Percentiles rank a stretch among this genome's conserved stretches.
Conservation (phyloP, 2,888 invertebrate species). For the Chrysodeixis includens region DNA sequence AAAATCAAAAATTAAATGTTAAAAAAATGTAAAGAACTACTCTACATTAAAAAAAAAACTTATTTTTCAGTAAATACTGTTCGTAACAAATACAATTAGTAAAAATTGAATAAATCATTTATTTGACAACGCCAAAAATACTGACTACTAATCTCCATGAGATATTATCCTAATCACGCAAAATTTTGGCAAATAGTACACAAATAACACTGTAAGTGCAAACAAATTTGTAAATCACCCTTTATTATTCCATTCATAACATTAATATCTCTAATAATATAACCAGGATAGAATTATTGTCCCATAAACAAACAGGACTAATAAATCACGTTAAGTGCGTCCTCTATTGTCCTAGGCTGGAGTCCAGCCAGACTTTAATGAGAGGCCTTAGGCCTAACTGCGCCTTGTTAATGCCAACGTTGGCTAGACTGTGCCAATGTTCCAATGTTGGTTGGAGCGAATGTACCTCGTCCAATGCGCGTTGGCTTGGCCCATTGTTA, state of each 20-base stretch:
- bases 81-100: too few relatives aligned
- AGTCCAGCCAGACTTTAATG: conserved; percentile 53
- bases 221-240: not conserved
- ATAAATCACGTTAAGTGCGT: conserved; percentile 52
- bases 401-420: conserved; percentile 11
- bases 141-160: not conserved
- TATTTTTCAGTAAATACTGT: too few relatives aligned
- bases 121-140: too few relatives aligned
- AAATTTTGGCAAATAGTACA: not conserved
- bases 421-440: not conserved
- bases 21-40: too few relatives aligned
- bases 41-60: too few relatives aligned
- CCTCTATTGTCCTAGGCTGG: conserved; percentile 50
- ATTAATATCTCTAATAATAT: conserved; percentile 15
- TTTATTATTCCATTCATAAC: not conserved
- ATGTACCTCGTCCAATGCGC: not conserved
- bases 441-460: not conserved
- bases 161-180: not conserved
- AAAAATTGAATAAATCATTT: too few relatives aligned
- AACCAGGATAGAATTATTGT: conserved; percentile 35
- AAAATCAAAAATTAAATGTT: too few relatives aligned
- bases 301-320: conserved; percentile 34
- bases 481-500: not conserved
- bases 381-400: conserved; percentile 30
- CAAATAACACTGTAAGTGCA: not conserved